These are phyloP conservation scores for Margaritifera margaritifera DNA, from an alignment of 2,888 invertebrate genomes.

Conservation along the genomic window DNA sequence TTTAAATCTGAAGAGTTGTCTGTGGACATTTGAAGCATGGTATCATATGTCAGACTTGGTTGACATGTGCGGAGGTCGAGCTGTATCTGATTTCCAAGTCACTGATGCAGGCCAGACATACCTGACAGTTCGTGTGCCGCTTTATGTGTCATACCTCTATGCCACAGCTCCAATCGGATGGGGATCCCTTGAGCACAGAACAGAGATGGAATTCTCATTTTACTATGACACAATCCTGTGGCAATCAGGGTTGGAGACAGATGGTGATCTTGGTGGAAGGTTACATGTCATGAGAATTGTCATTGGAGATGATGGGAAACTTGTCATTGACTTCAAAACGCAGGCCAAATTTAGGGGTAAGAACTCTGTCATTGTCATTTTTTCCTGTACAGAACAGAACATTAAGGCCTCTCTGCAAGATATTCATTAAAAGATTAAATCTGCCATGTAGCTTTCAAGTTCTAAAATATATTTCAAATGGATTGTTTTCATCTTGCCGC, in stretches of 20 bases:
- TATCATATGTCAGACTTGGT: constrained; percentile 73
- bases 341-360: constrained; percentile 72
- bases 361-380: not conserved
- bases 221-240: constrained; percentile 72
- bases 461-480: no score
- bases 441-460: no score
- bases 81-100: constrained; percentile 71
- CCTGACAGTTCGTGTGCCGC: constrained; percentile 71
- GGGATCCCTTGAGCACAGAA: constrained; percentile 73
- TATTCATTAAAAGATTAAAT: not conserved
- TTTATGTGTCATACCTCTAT: constrained; percentile 73
- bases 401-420: not conserved
- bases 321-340: constrained; percentile 73
- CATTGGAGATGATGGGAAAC: constrained; percentile 69
- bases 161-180: constrained; percentile 71
- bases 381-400: not conserved
- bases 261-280: constrained; percentile 61
- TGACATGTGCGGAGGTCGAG: constrained; percentile 72
- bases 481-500: no score
- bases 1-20: constrained; percentile 71
- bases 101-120: constrained; percentile 66
- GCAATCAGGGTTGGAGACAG: constrained; percentile 69
- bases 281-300: constrained; percentile 66
- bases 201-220: constrained; percentile 73
- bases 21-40: constrained; percentile 74